Percentiles rank a stretch among this genome's conserved stretches.
phyloP scores from a whole-genome alignment of 2,888 invertebrate genomes.

The Sesia bembeciformis region DNA sequence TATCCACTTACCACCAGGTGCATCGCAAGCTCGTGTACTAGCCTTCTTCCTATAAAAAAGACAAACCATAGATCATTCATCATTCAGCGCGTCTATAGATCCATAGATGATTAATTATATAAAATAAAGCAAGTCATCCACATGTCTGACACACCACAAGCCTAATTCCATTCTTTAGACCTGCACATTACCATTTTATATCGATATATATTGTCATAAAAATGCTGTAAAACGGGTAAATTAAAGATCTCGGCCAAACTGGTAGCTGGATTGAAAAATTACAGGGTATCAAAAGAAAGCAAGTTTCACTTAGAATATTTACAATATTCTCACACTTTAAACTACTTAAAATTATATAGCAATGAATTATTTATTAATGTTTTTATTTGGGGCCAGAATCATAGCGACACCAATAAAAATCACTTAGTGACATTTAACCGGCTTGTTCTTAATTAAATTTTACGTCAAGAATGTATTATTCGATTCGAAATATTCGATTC shows the following conservation, averaged over 20 bases:
- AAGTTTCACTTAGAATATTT: conserved; percentile 3
- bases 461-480: conserved; percentile 3
- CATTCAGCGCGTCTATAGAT: too few relatives aligned
- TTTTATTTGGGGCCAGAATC: conserved; percentile 2
- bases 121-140: too few relatives aligned
- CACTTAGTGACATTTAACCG: conserved; percentile 31
- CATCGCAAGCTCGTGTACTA: too few relatives aligned
- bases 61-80: too few relatives aligned
- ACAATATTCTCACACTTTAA: conserved; percentile 1
- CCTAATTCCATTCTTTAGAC: too few relatives aligned
- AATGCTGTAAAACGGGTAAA: too few relatives aligned
- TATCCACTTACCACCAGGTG: too few relatives aligned
- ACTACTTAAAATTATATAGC: conserved; percentile 1
- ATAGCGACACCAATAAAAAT: conserved; percentile 18
- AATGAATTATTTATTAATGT: conserved; percentile 2
- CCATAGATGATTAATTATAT: too few relatives aligned
- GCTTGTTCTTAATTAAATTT: conserved; percentile 21
- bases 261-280: too few relatives aligned
- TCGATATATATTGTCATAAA: background rate
- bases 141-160: too few relatives aligned
- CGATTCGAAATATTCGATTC: background rate
- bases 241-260: too few relatives aligned
- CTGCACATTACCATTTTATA: background rate
- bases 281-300: conserved; percentile 1
- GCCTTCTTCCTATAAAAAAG: too few relatives aligned